Conservation (phyloP, 2,888 invertebrate species). For the Scaptomyza caliginosa region DNA sequence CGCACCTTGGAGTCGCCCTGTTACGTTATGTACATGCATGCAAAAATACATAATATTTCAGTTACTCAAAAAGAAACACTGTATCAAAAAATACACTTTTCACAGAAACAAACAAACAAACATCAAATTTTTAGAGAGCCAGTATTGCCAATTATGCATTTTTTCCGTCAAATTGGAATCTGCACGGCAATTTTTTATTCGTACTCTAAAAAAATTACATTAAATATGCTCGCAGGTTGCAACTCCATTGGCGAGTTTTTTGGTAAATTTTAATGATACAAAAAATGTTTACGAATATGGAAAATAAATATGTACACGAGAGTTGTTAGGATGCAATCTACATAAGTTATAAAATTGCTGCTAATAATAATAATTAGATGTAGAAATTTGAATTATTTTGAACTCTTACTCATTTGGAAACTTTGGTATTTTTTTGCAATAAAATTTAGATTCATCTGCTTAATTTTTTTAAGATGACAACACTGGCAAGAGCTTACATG, state of each 20-base stretch:
- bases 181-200: too few species aligned
- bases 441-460: not conserved
- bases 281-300: not conserved
- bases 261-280: not conserved
- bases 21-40: conserved; percentile 67
- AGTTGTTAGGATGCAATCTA: not conserved
- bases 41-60: conserved; percentile 72
- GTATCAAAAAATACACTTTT: conserved; percentile 4
- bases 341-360: not conserved
- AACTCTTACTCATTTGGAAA: not conserved
- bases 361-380: not conserved
- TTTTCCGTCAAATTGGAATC: not conserved
- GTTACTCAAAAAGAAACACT: conserved; percentile 67
- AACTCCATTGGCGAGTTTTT: not conserved
- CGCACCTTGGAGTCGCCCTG: conserved; percentile 84
- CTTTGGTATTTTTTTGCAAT: not conserved
- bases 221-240: not conserved
- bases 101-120: conserved; percentile 1
- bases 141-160: conserved; percentile 1
- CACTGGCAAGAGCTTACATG: conserved; percentile 3
- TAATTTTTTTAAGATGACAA: not conserved
- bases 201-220: not conserved
- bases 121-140: conserved; percentile 1
- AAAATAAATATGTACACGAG: not conserved
- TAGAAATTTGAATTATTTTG: not conserved